These are phyloP conservation scores for Oscheius sp. DNA, from an alignment of 2,888 invertebrate species.

Conservation along the genomic window DNA sequence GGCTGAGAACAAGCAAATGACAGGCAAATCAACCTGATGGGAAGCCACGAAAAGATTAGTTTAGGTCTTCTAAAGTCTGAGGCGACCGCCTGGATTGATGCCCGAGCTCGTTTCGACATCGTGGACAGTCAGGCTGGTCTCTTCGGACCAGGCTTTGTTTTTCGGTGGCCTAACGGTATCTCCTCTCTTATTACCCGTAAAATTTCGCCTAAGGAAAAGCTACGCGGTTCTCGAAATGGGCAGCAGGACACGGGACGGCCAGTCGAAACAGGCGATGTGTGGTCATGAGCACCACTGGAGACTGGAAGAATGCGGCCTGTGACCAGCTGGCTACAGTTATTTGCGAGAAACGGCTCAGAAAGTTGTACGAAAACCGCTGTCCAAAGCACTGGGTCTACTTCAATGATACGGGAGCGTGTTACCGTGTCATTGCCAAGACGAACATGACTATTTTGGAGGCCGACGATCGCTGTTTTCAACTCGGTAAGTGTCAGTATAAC, in stretches of 20 bases:
- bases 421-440: constrained; percentile 48
- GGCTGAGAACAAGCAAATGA: constrained; percentile 58
- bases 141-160: constrained; percentile 63
- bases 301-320: constrained; percentile 58
- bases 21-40: constrained; percentile 27
- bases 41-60: too few relatives aligned
- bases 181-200: background rate
- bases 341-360: constrained; percentile 56
- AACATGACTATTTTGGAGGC: constrained; percentile 61
- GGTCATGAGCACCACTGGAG: constrained; percentile 46
- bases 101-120: constrained; percentile 61
- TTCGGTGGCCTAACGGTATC: constrained; percentile 62
- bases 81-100: constrained; percentile 56
- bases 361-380: constrained; percentile 52
- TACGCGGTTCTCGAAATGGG: constrained; percentile 60
- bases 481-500: constrained; percentile 37
- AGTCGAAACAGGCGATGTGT: constrained; percentile 49
- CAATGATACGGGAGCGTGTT: constrained; percentile 55
- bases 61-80: constrained; percentile 20
- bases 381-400: constrained; percentile 59
- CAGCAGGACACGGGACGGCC: constrained; percentile 46
- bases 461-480: constrained; percentile 58
- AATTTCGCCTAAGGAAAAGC: constrained; percentile 44
- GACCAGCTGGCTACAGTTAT: constrained; percentile 46
- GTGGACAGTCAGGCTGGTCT: constrained; percentile 61